Conservation (phyloP, 2,113 vertebrate species). For the Lanius collurio region DNA sequence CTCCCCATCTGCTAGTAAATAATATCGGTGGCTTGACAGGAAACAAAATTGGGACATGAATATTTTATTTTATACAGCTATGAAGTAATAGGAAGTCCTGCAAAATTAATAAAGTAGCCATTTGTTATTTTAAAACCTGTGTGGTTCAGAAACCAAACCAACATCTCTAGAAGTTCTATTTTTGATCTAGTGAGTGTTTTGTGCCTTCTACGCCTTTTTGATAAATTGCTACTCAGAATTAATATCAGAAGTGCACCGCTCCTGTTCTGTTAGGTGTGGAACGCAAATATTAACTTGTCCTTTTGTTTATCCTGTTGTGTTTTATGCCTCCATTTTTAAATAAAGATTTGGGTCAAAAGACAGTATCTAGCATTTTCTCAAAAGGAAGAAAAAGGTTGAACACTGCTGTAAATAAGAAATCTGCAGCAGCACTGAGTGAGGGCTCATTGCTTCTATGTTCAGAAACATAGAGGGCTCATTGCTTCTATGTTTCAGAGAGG, state of each 20-base stretch:
- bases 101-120: not conserved
- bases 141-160: not conserved
- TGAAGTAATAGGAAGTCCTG: constrained; percentile 1
- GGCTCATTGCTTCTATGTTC: not conserved
- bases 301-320: not conserved
- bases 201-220: not conserved
- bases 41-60: not conserved
- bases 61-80: constrained; percentile 8
- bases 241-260: not conserved
- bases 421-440: not conserved
- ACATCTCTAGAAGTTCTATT: not conserved
- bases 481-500: not conserved
- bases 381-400: not conserved
- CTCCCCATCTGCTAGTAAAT: not conserved
- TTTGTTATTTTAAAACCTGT: not conserved
- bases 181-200: not conserved
- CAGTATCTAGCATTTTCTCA: not conserved
- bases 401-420: not conserved
- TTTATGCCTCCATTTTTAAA: not conserved
- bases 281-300: not conserved
- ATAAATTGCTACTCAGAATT: not conserved
- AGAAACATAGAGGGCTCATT: not conserved
- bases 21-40: not conserved
- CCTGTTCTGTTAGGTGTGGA: not conserved
- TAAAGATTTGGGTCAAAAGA: not conserved